Percentiles rank a stretch among this genome's conserved stretches.
phyloP scores from a whole-genome alignment of 2,797 vertebrate genomes.

The Anas capensis region DNA sequence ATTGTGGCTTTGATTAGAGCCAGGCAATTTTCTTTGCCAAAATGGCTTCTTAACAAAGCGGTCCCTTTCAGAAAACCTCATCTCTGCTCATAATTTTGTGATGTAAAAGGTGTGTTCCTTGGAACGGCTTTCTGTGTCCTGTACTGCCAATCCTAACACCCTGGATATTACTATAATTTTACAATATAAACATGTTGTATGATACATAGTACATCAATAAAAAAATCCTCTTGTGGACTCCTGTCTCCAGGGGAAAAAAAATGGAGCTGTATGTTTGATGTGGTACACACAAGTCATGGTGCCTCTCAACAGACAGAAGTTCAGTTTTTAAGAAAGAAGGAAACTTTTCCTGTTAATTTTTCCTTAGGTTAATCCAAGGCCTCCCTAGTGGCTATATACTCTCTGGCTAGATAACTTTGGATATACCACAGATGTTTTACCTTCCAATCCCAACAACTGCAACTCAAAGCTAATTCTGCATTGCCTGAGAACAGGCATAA shows the following conservation, averaged over 20 bases:
- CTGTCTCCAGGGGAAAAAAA: neutral
- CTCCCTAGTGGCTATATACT: neutral
- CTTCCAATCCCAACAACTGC: neutral
- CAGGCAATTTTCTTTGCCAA: neutral
- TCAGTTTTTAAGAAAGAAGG: neutral
- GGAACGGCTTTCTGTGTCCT: neutral
- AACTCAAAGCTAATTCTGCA: accelerated
- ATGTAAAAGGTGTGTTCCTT: neutral
- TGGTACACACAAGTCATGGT: neutral
- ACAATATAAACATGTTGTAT: neutral
- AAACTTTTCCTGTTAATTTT: neutral
- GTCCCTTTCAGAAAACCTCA: neutral
- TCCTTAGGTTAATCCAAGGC: neutral
- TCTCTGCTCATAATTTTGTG: neutral
- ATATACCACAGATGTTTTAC: neutral
- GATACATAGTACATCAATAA: neutral
- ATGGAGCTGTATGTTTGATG: accelerated
- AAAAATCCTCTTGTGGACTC: neutral
- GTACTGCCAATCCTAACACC: neutral
- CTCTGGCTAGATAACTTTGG: neutral
- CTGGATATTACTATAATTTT: neutral
- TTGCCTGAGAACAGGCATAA: neutral
- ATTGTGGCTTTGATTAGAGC: neutral
- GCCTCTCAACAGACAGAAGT: neutral
- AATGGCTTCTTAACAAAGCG: neutral